A percentile compares a stretch with the other conserved stretches of the same genome.
These are phyloP conservation scores for Drosophila mulleri DNA, from an alignment of 2,888 invertebrate genomes.

Conservation along the genomic window DNA sequence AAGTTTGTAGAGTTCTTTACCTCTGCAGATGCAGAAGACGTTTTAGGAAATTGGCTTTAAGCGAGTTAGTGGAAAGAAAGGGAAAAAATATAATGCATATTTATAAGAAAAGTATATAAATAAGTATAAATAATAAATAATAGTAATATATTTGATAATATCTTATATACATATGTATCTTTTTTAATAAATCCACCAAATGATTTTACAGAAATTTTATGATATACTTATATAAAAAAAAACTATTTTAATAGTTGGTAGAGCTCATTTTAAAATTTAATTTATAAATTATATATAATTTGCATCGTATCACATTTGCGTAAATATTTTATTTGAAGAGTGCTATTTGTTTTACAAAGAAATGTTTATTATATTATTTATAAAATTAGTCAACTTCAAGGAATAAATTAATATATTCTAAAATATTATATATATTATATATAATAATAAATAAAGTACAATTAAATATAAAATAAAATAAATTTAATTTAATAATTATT, in stretches of 20 bases:
- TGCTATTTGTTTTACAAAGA: too few species aligned
- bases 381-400: too few species aligned
- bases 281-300: not conserved
- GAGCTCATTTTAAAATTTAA: too few species aligned
- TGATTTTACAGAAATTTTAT: not conserved
- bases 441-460: not conserved
- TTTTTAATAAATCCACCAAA: not conserved
- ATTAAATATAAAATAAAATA: not conserved
- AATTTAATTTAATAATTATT: not conserved
- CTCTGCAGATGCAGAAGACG: not conserved
- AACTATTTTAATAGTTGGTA: too few species aligned
- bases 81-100: not conserved
- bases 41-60: not conserved
- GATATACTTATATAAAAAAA: too few species aligned
- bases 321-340: not conserved
- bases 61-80: not conserved
- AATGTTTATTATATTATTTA: too few species aligned
- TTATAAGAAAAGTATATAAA: not conserved
- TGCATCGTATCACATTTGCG: not conserved
- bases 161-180: too few species aligned
- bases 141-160: too few species aligned
- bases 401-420: too few species aligned
- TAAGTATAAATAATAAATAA: not conserved
- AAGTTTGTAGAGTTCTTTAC: constrained; percentile 15
- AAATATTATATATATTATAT: too few species aligned